Percentiles rank a stretch among this genome's conserved stretches.
These are phyloP conservation scores for Arizona elegans DNA, from an alignment of 2,113 vertebrate species.

Conservation along the genomic window DNA sequence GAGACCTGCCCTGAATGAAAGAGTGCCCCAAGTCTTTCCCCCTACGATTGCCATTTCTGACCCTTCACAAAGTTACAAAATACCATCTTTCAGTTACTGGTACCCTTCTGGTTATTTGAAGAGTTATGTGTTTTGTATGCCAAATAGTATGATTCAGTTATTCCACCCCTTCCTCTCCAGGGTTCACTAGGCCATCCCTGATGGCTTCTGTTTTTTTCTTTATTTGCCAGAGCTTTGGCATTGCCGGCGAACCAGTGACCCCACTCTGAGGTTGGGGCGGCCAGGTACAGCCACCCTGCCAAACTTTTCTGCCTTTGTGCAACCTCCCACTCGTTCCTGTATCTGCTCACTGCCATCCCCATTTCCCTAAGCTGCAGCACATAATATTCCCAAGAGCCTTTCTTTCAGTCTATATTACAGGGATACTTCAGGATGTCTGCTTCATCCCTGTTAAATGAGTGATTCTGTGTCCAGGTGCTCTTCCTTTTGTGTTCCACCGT, in stretches of 20 bases:
- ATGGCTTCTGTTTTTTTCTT: slow-evolving; percentile 27
- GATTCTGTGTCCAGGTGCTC: neutral
- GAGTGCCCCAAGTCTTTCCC: neutral
- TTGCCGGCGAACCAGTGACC: slow-evolving; percentile 30
- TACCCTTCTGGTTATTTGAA: neutral
- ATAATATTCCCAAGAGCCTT: neutral
- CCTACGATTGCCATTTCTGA: too few species aligned
- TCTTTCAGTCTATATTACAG: slow-evolving; percentile 1
- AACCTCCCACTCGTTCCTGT: neutral
- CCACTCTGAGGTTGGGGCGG: slow-evolving; percentile 29
- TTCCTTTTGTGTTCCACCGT: neutral
- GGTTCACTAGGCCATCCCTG: slow-evolving; percentile 1
- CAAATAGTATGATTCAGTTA: neutral
- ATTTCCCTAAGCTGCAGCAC: neutral
- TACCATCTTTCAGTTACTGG: neutral
- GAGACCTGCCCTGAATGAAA: neutral
- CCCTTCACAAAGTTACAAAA: neutral
- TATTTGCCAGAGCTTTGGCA: slow-evolving; percentile 36
- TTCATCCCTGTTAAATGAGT: neutral
- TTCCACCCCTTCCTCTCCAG: neutral
- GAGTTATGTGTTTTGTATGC: neutral
- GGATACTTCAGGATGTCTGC: neutral
- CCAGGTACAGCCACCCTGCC: slow-evolving; percentile 23
- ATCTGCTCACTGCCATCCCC: neutral
- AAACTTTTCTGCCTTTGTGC: slow-evolving; percentile 22